Conservation (phyloP, 2,888 invertebrate genomes). For the Malthinus seriepunctatus region DNA sequence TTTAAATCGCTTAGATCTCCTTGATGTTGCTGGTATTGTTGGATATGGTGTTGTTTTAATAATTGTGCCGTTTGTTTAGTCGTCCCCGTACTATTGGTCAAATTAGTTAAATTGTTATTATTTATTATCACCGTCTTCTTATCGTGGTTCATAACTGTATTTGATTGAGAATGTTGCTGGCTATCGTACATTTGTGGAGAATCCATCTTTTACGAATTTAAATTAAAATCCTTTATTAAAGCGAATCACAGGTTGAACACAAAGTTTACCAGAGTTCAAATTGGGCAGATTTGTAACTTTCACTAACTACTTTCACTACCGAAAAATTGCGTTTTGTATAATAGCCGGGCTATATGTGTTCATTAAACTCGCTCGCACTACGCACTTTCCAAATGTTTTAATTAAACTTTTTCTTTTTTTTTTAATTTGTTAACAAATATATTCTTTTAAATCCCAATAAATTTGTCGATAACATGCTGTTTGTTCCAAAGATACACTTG, state of each 20-base stretch:
- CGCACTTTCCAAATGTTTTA: conserved; percentile 40
- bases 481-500: neutral
- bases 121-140: conserved; percentile 56
- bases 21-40: conserved; percentile 70
- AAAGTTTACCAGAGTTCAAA: conserved; percentile 9
- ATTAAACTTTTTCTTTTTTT: conserved; percentile 14
- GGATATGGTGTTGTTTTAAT: conserved; percentile 68
- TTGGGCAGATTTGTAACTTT: conserved; percentile 39
- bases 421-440: neutral
- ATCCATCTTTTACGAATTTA: conserved; percentile 63
- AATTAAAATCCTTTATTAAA: conserved; percentile 4
- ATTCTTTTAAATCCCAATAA: neutral
- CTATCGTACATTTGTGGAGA: conserved; percentile 88
- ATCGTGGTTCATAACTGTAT: conserved; percentile 64
- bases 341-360: conserved; percentile 18
- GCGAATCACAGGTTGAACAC: neutral
- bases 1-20: conserved; percentile 86
- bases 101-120: conserved; percentile 54
- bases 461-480: neutral
- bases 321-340: conserved; percentile 35
- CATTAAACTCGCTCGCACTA: conserved; percentile 28
- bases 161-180: conserved; percentile 58
- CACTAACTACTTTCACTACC: conserved; percentile 44
- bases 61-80: conserved; percentile 62
- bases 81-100: conserved; percentile 54